Conservation (phyloP, 1,140 invertebrate species). For the Diuraphis noxia region DNA sequence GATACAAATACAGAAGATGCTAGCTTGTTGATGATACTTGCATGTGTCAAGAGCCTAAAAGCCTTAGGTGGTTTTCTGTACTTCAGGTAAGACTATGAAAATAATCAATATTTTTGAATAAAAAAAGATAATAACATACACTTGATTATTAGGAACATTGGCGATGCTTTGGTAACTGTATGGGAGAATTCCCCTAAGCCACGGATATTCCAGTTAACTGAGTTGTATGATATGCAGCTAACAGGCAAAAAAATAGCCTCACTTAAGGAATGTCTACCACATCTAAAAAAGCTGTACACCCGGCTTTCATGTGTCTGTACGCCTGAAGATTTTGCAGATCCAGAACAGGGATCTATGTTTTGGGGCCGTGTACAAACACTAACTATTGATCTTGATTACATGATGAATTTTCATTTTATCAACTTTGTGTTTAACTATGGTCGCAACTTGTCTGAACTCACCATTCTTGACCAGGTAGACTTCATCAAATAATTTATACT, state of each 20-base stretch:
- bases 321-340: constrained; percentile 37
- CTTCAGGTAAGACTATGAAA: constrained; percentile 56
- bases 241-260: constrained; percentile 33
- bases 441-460: constrained; percentile 9
- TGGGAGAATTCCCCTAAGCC: not conserved
- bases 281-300: constrained; percentile 47
- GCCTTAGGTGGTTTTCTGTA: constrained; percentile 59
- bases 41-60: constrained; percentile 57
- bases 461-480: constrained; percentile 35
- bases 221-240: constrained; percentile 49
- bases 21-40: constrained; percentile 57
- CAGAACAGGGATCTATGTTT: constrained; percentile 43
- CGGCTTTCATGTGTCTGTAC: constrained; percentile 39
- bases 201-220: constrained; percentile 28
- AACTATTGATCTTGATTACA: constrained; percentile 49
- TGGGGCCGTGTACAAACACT: constrained; percentile 39
- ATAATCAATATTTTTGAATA: not conserved
- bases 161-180: constrained; percentile 46
- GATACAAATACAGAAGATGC: constrained; percentile 59
- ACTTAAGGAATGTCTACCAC: constrained; percentile 34
- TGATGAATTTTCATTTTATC: constrained; percentile 46
- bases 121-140: not conserved
- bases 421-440: constrained; percentile 44
- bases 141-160: constrained; percentile 40
- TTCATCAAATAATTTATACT: not conserved